Evolutionary conservation across 2,888 invertebrate genomes (phyloP), one percentile per base, ranked within the genome.

Genomic region (Pegoplata infirma): DNA sequence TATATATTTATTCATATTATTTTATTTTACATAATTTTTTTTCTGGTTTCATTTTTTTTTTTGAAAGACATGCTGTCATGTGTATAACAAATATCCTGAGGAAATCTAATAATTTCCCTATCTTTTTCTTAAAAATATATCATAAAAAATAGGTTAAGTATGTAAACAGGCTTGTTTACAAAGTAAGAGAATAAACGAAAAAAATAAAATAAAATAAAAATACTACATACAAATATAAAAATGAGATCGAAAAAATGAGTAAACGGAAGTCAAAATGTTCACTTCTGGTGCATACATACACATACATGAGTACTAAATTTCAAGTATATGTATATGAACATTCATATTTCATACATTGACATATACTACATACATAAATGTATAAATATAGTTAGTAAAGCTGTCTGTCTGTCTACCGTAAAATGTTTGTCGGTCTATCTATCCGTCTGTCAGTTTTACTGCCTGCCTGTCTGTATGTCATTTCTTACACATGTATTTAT

Each of bases 51-150:
- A 2, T 40, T 4, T 40, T 40, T 63, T 56, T 63, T 49, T 56
- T 16, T 40, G 28, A 12, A 36, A 53, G 68, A 59, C 58, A 74
- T 69, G 46, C 58, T 74, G 74, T 69, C 78, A 78, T 78, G 64
- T 78, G 78, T 66, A 69, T 55, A 64, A 74, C 74, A 78, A 78
- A 78, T 78, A 78, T 78, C 78, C 78, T 74, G 16, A 59, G 78
- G 78, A 78, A 74, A 69, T 74, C 78, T 78, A 69, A 78, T 78
- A 74, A 78, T 69, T 66, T 78, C 74, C 55, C 55, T 74, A 63
- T 68, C 63, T 78, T 32, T 59, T 49, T 23, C 51, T 53, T 23
- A 40, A 44, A 23, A 55, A 55, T 32, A 53, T 32, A 56, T 63
- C 55, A 56, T 72, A 64, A 63, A 55, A 72, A 55, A 74, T 76